A percentile compares a stretch with the other conserved stretches of the same genome.
These are phyloP conservation scores for Sebastes schlegelii DNA, from an alignment of 2,113 vertebrate species.

Conservation along the genomic window DNA sequence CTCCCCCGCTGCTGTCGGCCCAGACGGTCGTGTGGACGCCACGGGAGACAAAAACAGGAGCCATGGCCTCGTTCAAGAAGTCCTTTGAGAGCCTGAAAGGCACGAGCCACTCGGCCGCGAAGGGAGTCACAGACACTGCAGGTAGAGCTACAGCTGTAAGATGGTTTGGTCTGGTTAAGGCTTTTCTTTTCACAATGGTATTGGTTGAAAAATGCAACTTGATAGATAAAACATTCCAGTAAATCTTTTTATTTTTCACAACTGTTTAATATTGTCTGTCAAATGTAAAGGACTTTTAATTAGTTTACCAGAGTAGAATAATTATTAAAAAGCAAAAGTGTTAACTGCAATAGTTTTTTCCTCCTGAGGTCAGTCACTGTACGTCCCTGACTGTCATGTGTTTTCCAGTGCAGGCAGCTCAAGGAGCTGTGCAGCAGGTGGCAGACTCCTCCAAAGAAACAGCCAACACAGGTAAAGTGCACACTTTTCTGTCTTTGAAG, in stretches of 20 bases:
- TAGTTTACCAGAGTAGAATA: neutral
- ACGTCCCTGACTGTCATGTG: constrained; percentile 38
- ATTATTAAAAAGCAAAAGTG: neutral
- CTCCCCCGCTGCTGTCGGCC: neutral
- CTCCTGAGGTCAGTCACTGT: constrained; percentile 5
- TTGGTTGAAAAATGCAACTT: neutral
- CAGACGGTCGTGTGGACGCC: constrained; percentile 48
- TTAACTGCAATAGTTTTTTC: neutral
- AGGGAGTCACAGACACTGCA: constrained; percentile 78
- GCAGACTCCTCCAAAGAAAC: constrained; percentile 85
- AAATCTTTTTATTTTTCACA: neutral
- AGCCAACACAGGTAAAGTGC: constrained; percentile 72
- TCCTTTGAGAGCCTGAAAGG: constrained; percentile 80
- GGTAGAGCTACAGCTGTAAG: constrained; percentile 64
- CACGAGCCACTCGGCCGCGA: constrained; percentile 74
- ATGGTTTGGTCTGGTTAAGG: neutral
- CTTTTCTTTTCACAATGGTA: neutral
- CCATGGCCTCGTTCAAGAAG: constrained; percentile 84
- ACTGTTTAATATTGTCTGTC: neutral
- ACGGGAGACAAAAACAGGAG: constrained; percentile 41
- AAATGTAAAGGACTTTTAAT: neutral
- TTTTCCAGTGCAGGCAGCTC: constrained; percentile 81
- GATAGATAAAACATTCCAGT: neutral
- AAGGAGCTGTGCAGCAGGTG: constrained; percentile 85
- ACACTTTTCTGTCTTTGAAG: neutral